Evolutionary conservation across 2,888 invertebrate genomes (phyloP), one percentile per base, ranked within the genome.

Genomic region (Tetheella fluctuosa): DNA sequence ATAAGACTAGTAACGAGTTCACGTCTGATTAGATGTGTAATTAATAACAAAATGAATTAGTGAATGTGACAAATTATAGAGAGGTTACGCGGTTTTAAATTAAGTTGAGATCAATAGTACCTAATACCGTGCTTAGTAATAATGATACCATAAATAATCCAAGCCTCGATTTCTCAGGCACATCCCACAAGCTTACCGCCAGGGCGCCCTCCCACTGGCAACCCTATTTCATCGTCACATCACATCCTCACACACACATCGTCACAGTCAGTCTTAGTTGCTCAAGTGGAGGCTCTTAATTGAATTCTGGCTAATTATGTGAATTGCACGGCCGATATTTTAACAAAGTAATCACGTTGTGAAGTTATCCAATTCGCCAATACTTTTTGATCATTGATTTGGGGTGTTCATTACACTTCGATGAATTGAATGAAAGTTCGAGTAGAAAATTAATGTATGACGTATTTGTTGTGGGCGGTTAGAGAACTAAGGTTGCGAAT

Each of bases 231-330:
- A 61, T 60, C 62, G 59, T 58, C 61, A 61, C 59, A 69, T 69
- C 28, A 28, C 28, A 28, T 7, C 5, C 28, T 5, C 28, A 28
- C 30, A 8, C 34, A 12, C 34, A 13, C 6, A 34, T 30, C 34
- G 34, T 34, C 34, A 30, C 30, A 30, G 12, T 34, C 34, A 65
- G 6, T 73, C 68, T 67, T 67, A 68, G 54, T 53, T 63, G 67
- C 61, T 30, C 63, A 63, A 63, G 59, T 23, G 60, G 56, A 60
- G 48, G 59, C 53, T 64, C 70, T 75, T 79, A 80, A 80, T 81
- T 80, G 68, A 76, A 75, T 69, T 61, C 65, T 55, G 59, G 61
- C 71, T 82, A 81, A 81, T 81, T 81, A 79, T 69, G 65, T 64
- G 59, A 54, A 65, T 61, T 66, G 68, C 67, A 60, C 67, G 61